A percentile compares a stretch with the other conserved stretches of the same genome.
Conservation (phyloP, 2,113 vertebrate species). For the Lycaon pictus region DNA sequence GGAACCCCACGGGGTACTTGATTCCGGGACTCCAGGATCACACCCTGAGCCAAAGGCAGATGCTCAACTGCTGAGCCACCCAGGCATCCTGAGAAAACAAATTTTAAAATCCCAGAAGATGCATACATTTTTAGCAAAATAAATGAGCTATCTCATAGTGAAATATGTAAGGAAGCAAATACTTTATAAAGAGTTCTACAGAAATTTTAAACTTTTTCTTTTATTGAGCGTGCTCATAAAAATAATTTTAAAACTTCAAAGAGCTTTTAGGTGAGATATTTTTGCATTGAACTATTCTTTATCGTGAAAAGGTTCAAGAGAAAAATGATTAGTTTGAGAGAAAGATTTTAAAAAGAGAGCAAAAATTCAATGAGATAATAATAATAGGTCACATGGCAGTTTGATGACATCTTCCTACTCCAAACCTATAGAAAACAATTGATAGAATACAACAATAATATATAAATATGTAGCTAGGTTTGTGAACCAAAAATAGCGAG, state of each 20-base stretch:
- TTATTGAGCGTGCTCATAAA: not conserved
- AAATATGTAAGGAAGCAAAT: not conserved
- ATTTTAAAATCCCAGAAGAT: slow-evolving; percentile 15
- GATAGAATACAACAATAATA: not conserved
- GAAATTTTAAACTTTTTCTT: not conserved
- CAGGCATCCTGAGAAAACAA: not conserved
- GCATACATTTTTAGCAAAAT: not conserved
- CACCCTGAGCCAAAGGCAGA: too few species aligned
- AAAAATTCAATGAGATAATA: not conserved
- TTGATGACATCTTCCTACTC: not conserved
- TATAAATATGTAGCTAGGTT: not conserved
- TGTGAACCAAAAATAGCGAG: not conserved
- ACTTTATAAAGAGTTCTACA: not conserved
- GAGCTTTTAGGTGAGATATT: not conserved
- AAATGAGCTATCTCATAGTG: not conserved
- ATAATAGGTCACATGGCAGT: not conserved
- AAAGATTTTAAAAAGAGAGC: not conserved
- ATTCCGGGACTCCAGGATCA: too few species aligned
- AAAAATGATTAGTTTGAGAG: not conserved
- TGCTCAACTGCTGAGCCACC: too few species aligned
- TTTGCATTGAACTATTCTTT: slow-evolving; percentile 13
- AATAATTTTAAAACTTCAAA: not conserved
- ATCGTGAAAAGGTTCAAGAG: not conserved
- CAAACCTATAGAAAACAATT: not conserved
- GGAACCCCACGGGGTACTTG: too few species aligned